Conservation (phyloP, 1,140 invertebrate genomes). For the Palaemon carinicauda region DNA sequence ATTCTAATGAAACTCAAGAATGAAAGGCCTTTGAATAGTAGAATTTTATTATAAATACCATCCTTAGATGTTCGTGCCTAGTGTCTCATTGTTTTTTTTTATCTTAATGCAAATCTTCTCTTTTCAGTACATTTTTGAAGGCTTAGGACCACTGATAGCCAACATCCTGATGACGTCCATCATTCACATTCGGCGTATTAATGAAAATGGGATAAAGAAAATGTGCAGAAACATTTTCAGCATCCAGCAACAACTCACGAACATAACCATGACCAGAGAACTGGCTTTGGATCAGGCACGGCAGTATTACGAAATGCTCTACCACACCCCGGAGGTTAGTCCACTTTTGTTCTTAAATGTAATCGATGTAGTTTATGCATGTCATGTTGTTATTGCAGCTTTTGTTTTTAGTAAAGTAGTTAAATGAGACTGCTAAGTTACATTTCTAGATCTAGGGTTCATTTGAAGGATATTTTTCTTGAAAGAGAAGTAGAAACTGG, state of each 20-base stretch:
- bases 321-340: slow-evolving; percentile 80
- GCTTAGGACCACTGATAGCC: slow-evolving; percentile 85
- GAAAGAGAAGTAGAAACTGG: too few species aligned
- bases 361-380: background rate
- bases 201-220: slow-evolving; percentile 80
- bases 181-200: slow-evolving; percentile 80
- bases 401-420: background rate
- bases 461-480: too few species aligned
- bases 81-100: background rate
- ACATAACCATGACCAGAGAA: slow-evolving; percentile 84
- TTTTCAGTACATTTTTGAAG: slow-evolving; percentile 92
- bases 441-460: too few species aligned
- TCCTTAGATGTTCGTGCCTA: background rate
- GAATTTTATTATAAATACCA: background rate
- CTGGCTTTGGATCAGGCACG: slow-evolving; percentile 86
- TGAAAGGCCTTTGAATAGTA: too few species aligned
- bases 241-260: slow-evolving; percentile 84
- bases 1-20: too few species aligned
- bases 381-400: background rate
- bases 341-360: background rate
- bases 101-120: slow-evolving; percentile 10
- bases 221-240: slow-evolving; percentile 88
- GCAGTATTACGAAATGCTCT: slow-evolving; percentile 88
- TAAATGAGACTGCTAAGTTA: too few species aligned
- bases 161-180: slow-evolving; percentile 85